phyloP scores from a whole-genome alignment of 2,888 invertebrate genomes.

The Trimorus sp. region DNA sequence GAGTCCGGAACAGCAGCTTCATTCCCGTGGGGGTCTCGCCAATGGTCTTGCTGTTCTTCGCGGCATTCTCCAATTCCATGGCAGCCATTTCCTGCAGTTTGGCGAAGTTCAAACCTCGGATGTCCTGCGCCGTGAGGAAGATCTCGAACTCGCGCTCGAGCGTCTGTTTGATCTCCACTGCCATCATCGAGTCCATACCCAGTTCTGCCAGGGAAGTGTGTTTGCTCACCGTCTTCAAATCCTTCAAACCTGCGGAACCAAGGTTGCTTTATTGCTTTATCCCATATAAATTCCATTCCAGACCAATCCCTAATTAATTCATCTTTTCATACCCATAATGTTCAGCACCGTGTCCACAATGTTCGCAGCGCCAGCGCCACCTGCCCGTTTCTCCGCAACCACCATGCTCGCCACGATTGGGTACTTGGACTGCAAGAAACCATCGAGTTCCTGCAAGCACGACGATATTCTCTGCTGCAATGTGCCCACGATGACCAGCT shows the following conservation, averaged over 20 bases:
- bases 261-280: too few relatives aligned
- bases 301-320: too few relatives aligned
- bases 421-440: slow-evolving; percentile 85
- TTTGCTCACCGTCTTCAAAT: slow-evolving; percentile 86
- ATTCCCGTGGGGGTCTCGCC: slow-evolving; percentile 67
- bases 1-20: slow-evolving; percentile 67
- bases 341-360: slow-evolving; percentile 89
- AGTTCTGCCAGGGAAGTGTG: slow-evolving; percentile 92
- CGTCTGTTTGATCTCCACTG: slow-evolving; percentile 96
- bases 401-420: slow-evolving; percentile 92
- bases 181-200: slow-evolving; percentile 99
- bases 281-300: too few relatives aligned
- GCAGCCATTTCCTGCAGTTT: slow-evolving; percentile 82
- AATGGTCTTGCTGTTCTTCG: not conserved
- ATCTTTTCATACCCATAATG: slow-evolving; percentile 79
- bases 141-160: slow-evolving; percentile 95
- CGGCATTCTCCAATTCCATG: slow-evolving; percentile 59
- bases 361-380: slow-evolving; percentile 84
- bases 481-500: slow-evolving; percentile 84
- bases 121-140: slow-evolving; percentile 92
- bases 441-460: slow-evolving; percentile 89
- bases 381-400: slow-evolving; percentile 90
- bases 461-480: slow-evolving; percentile 92
- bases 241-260: slow-evolving; percentile 77
- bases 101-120: slow-evolving; percentile 90